These are phyloP conservation scores for Coreius guichenoti DNA, from an alignment of 2,797 vertebrate genomes.

Conservation along the genomic window DNA sequence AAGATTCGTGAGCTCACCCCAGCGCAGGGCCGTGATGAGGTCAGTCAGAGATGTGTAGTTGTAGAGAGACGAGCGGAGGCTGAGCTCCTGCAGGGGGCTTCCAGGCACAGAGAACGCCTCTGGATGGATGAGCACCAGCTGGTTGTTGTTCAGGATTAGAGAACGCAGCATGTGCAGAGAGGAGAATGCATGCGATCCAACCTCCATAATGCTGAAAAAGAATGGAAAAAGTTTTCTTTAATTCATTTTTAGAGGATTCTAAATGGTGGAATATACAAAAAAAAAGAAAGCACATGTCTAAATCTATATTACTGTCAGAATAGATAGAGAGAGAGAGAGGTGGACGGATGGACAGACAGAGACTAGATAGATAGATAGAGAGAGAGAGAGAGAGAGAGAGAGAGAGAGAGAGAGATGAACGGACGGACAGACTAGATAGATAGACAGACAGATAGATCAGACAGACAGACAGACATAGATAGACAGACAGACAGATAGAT, in stretches of 20 bases:
- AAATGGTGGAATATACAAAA: neutral
- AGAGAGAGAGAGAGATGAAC: accelerated
- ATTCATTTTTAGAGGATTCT: neutral
- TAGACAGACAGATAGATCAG: neutral
- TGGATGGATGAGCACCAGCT: slow-evolving; percentile 77
- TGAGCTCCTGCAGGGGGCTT: slow-evolving; percentile 81
- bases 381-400: neutral
- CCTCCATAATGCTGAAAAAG: slow-evolving; percentile 73
- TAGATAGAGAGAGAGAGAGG: neutral
- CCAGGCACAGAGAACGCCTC: slow-evolving; percentile 77
- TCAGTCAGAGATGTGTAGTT: slow-evolving; percentile 75
- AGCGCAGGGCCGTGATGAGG: slow-evolving; percentile 77
- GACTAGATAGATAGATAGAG: neutral
- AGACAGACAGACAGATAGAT: neutral
- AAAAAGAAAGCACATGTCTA: neutral
- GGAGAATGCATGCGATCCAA: slow-evolving; percentile 78
- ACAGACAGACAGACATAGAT: accelerated
- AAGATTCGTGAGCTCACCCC: slow-evolving; percentile 76
- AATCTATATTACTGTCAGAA: neutral
- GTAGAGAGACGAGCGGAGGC: slow-evolving; percentile 77
- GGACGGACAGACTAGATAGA: neutral
- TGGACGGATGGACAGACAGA: accelerated
- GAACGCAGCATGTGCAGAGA: slow-evolving; percentile 73
- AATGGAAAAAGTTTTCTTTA: neutral
- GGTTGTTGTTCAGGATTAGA: slow-evolving; percentile 81